Base-by-base conservation (phyloP, 1,140 invertebrate species). In the Chironomus striatipennis region DNA sequence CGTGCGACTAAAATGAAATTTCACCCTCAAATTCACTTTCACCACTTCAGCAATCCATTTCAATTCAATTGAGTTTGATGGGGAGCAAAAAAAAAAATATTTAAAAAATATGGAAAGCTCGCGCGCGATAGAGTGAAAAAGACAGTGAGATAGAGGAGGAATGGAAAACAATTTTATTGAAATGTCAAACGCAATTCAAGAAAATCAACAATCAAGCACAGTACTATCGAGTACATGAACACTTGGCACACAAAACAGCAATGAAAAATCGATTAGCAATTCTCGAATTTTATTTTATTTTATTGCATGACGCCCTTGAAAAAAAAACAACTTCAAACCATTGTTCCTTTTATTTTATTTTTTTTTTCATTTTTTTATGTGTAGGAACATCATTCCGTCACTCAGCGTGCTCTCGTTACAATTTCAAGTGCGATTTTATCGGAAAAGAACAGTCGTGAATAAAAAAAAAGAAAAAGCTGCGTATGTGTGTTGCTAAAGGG, bases 251-350 rank as follows among this genome's bases (percentile, higher is more conserved):
- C 47, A 57, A 57, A 57, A 57, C 12, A 57, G 47, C 47, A 57
- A 57, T 57, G 47, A 57, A 57, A 57, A 57, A 57, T 57, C 47
- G 47, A 57, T 57, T 57, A 57, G 47, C 47, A 57, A 57, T 57
- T 57, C 47, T n/a, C 47, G 5, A 57, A 57, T n/a, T 57, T n/a
- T n/a, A n/a, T n/a, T n/a, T n/a, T n/a, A n/a, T n/a, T 57, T 12
- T 57, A 57, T 57, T 57, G 47, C 47, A 57, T 57, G 47, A n/a
- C 47, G 47, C 47, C 47, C 47, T 57, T 57, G 47, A 57, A 57
- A 57, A 34, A 34, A 34, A 34, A 34, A 34, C 24, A 34, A 34
- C 24, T 34, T 34, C 24, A 34, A 34, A 34, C 24, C 24, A 34
- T 34, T 34, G 24, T 34, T 34, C 24, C 24, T 34, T 34, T 34